phyloP scores from a whole-genome alignment of 2,113 vertebrate genomes.

The Pseudonaja textilis region DNA sequence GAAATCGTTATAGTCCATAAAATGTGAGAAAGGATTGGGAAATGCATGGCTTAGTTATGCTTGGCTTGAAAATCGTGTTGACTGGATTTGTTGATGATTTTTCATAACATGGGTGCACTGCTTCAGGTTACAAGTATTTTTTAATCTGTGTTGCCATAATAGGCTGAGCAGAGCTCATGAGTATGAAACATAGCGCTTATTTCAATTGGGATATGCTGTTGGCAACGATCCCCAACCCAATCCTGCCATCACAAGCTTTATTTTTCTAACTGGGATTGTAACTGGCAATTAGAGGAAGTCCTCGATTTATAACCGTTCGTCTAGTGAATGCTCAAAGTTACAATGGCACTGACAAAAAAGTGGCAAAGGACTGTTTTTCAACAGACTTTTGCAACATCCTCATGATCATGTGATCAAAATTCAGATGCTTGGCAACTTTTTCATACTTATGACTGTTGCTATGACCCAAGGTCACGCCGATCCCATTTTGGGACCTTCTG shows the following conservation, averaged over 20 bases:
- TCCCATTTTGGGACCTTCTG: neutral
- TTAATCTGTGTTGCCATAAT: neutral
- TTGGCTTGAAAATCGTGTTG: neutral
- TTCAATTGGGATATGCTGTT: neutral
- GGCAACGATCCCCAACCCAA: neutral
- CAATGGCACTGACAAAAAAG: neutral
- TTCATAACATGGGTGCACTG: neutral
- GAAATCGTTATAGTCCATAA: slow-evolving; percentile 6
- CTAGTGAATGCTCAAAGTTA: neutral
- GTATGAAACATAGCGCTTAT: neutral
- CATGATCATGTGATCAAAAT: neutral
- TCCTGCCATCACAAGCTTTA: neutral
- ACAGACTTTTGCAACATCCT: neutral
- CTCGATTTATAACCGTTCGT: neutral
- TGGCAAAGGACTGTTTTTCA: neutral
- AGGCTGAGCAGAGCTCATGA: neutral
- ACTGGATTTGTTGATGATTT: neutral
- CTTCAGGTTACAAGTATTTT: neutral
- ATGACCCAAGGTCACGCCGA: neutral
- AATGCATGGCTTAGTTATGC: slow-evolving; percentile 41
- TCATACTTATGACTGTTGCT: neutral
- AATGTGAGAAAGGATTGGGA: neutral
- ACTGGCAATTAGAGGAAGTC: neutral
- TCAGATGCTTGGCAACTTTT: neutral
- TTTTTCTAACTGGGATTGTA: neutral